These are phyloP conservation scores for Tryphoninae sp. DNA, from an alignment of 2,888 invertebrate species.

Conservation along the genomic window DNA sequence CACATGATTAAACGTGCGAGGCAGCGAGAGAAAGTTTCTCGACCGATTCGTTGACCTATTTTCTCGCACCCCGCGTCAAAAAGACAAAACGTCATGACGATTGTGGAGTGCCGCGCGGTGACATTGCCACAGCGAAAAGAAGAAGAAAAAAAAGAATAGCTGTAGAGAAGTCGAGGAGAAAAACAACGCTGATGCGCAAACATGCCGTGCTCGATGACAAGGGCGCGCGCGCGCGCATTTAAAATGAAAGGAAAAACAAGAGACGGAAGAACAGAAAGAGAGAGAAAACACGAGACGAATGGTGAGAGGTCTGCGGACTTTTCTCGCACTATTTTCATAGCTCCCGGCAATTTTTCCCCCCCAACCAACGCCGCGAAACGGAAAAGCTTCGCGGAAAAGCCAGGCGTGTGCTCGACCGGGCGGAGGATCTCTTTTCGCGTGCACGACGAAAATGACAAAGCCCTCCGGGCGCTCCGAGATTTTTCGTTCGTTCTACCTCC, in stretches of 20 bases:
- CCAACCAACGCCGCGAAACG: constrained; percentile 44
- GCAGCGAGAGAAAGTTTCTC: not conserved
- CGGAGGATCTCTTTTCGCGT: constrained; percentile 62
- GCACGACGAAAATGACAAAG: constrained; percentile 76
- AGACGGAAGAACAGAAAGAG: constrained; percentile 26
- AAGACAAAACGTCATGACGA: constrained; percentile 20
- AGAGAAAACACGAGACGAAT: constrained; percentile 53
- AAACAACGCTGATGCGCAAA: constrained; percentile 49
- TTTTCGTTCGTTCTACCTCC: constrained; percentile 62
- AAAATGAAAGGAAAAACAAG: constrained; percentile 42
- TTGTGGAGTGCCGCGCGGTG: constrained; percentile 37
- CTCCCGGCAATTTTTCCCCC: constrained; percentile 57
- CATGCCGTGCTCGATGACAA: constrained; percentile 49
- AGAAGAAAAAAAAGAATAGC: constrained; percentile 18
- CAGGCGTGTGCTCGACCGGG: constrained; percentile 35
- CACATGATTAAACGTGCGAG: no score
- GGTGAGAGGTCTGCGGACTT: constrained; percentile 52
- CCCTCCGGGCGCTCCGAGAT: constrained; percentile 72
- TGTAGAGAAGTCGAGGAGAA: constrained; percentile 32
- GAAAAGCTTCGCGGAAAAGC: constrained; percentile 59
- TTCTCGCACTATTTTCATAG: constrained; percentile 65
- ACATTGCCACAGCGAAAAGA: constrained; percentile 9
- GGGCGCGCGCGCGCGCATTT: constrained; percentile 32
- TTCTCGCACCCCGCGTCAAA: not conserved
- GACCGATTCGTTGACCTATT: constrained; percentile 24